These are phyloP conservation scores for Hemithea aestivaria DNA, from an alignment of 2,888 invertebrate genomes.

Conservation along the genomic window DNA sequence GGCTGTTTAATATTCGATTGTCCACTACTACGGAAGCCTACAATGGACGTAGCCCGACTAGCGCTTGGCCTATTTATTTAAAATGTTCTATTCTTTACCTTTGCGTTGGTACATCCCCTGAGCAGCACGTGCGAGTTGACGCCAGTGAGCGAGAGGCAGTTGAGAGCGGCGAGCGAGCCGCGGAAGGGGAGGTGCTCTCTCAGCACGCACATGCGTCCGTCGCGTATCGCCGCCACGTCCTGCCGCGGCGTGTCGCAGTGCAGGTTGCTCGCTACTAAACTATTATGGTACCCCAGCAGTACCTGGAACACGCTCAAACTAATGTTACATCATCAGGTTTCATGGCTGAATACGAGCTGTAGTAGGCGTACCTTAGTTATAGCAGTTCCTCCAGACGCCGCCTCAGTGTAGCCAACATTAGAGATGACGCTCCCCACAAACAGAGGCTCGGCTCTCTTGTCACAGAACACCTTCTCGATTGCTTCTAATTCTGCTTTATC, in stretches of 20 bases:
- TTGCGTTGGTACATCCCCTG: conserved; percentile 42
- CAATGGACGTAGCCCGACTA: too few relatives aligned
- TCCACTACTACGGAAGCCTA: too few relatives aligned
- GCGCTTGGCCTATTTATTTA: too few relatives aligned
- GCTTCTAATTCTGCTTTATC: conserved; percentile 84
- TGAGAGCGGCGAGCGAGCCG: conserved; percentile 62
- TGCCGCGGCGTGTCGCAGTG: conserved; percentile 79
- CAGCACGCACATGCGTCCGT: conserved; percentile 78
- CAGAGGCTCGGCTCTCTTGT: conserved; percentile 74
- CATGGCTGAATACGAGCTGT: too few relatives aligned
- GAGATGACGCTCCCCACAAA: conserved; percentile 75
- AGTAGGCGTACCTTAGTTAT: conserved; percentile 42
- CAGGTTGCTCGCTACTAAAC: conserved; percentile 83
- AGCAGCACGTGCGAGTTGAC: conserved; percentile 48
- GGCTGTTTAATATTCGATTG: too few relatives aligned
- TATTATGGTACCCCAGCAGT: conserved; percentile 81
- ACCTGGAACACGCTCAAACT: conserved; percentile 51
- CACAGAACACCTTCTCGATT: conserved; percentile 78
- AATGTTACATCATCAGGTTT: too few relatives aligned
- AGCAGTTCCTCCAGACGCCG: conserved; percentile 71
- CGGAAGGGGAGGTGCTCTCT: conserved; percentile 75
- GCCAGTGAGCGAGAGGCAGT: conserved; percentile 47
- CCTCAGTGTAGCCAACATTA: conserved; percentile 67
- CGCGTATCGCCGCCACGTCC: conserved; percentile 63
- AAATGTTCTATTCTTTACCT: too few relatives aligned